phyloP scores from a whole-genome alignment of 2,888 invertebrate genomes.

The Philonicus albiceps region DNA sequence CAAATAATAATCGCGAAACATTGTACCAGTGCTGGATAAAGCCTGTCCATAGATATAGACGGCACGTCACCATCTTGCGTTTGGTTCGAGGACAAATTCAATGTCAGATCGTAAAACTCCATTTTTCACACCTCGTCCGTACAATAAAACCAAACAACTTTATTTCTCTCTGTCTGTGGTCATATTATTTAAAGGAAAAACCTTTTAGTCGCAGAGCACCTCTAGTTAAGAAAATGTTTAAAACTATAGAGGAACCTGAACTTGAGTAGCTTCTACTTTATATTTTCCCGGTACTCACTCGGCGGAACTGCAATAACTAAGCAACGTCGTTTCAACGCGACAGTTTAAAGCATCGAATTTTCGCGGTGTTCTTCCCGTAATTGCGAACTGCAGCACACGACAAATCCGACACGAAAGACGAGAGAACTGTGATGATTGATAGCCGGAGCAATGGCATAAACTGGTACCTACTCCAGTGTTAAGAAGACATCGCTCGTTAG shows the following conservation, averaged over 20 bases:
- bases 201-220: neutral
- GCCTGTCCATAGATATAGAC: conserved; percentile 72
- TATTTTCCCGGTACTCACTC: neutral
- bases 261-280: neutral
- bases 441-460: neutral
- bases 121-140: neutral
- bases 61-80: conserved; percentile 47
- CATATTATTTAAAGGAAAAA: neutral
- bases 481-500: neutral
- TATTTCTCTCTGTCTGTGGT: neutral
- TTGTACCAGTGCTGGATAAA: conserved; percentile 90
- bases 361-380: neutral
- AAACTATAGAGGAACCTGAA: neutral
- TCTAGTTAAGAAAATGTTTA: neutral
- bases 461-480: neutral
- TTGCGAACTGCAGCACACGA: neutral
- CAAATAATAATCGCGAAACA: conserved; percentile 91
- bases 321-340: neutral
- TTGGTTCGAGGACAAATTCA: conserved; percentile 21
- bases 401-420: neutral
- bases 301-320: neutral
- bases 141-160: neutral
- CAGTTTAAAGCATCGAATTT: neutral
- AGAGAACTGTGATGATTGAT: neutral
- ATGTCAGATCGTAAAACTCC: conserved; percentile 14